phyloP scores from a whole-genome alignment of 2,113 vertebrate genomes.

The Gymnogyps californianus region DNA sequence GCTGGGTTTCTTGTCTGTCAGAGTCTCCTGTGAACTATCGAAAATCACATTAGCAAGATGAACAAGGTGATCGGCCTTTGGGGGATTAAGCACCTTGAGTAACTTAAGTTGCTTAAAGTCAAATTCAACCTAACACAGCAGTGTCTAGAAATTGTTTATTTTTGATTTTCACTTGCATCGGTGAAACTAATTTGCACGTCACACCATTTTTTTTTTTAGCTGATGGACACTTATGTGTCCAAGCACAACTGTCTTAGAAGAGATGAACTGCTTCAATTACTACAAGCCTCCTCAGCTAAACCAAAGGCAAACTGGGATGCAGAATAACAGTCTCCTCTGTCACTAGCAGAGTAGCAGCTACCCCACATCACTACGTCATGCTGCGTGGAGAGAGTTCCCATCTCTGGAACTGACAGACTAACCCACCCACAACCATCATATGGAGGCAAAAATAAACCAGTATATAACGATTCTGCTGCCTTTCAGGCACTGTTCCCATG shows the following conservation, averaged over 20 bases:
- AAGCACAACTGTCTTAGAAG: not conserved
- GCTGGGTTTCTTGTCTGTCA: not conserved
- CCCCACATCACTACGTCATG: accelerated
- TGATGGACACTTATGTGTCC: too few species aligned
- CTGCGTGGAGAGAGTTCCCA: not conserved
- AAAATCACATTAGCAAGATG: not conserved
- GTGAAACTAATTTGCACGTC: not conserved
- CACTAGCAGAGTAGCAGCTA: not conserved
- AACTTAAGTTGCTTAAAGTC: not conserved
- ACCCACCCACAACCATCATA: not conserved
- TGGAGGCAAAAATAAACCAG: not conserved
- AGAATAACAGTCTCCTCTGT: not conserved
- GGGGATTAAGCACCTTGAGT: not conserved
- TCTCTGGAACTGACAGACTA: not conserved
- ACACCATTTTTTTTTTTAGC: not conserved
- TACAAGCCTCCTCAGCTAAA: not conserved
- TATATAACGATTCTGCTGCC: not conserved
- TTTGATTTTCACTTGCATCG: not conserved
- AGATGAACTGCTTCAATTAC: not conserved
- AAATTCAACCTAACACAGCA: not conserved
- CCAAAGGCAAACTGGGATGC: not conserved
- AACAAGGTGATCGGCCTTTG: not conserved
- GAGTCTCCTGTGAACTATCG: not conserved
- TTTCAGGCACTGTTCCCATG: not conserved
- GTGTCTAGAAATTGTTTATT: accelerated